Conservation (phyloP, 2,888 invertebrate genomes). For the Luffia ferchaultella region DNA sequence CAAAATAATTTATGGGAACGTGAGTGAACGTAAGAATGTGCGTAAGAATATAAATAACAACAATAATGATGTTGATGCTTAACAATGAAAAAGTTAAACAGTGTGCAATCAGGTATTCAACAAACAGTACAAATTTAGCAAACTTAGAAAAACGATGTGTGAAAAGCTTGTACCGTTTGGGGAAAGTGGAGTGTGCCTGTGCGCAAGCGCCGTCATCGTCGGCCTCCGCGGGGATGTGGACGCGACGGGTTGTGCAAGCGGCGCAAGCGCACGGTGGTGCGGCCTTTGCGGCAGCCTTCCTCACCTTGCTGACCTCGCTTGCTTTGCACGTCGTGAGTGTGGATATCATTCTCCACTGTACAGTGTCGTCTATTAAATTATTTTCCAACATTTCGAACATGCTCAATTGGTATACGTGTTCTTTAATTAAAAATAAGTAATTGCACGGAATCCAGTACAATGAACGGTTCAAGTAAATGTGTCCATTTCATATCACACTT, state of each 20-base stretch:
- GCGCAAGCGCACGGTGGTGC: slow-evolving; percentile 23
- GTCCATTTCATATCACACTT: no score
- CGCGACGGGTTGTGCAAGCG: slow-evolving; percentile 63
- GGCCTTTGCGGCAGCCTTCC: slow-evolving; percentile 29
- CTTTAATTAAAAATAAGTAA: no score
- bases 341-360: slow-evolving; percentile 25
- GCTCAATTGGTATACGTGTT: no score
- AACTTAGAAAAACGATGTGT: neutral
- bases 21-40: no score
- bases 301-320: slow-evolving; percentile 20
- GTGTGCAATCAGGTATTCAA: neutral
- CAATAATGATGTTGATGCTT: no score
- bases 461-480: no score
- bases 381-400: no score
- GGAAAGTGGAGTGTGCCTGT: slow-evolving; percentile 62
- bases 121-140: neutral
- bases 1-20: no score
- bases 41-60: no score
- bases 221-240: slow-evolving; percentile 43
- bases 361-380: no score
- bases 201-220: slow-evolving; percentile 45
- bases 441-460: no score
- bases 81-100: no score
- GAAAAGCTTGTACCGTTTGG: slow-evolving; percentile 22
- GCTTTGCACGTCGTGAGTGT: slow-evolving; percentile 20